Evolutionary conservation across 2,888 invertebrate genomes (phyloP).

Genomic region (Noctua janthe): DNA sequence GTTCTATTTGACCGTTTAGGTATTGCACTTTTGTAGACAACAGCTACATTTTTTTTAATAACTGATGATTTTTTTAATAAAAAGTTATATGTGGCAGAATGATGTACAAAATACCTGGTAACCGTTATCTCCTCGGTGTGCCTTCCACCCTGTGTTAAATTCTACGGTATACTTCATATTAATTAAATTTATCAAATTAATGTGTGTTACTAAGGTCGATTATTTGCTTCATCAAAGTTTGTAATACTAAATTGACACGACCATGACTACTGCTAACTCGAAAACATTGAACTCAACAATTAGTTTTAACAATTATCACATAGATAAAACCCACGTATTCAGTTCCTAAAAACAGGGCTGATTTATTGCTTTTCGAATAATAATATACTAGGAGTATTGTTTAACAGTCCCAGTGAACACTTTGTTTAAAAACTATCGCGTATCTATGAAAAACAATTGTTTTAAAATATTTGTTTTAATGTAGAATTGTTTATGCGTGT

Average conservation of each 20-base stretch:
- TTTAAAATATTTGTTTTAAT: constrained; percentile 45
- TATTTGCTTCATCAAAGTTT: background rate
- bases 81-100: too few relatives aligned
- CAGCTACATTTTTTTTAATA: too few relatives aligned
- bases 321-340: constrained; percentile 57
- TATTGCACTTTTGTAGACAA: too few relatives aligned
- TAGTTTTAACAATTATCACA: constrained; percentile 39
- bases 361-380: constrained; percentile 63
- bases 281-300: constrained; percentile 44
- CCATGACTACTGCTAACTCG: constrained; percentile 3
- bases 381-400: constrained; percentile 22
- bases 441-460: constrained; percentile 43
- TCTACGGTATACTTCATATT: background rate
- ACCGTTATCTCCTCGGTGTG: too few relatives aligned
- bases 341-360: constrained; percentile 37
- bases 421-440: constrained; percentile 47
- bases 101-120: too few relatives aligned
- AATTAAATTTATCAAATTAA: background rate
- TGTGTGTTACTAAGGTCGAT: background rate
- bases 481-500: constrained; percentile 52
- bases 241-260: constrained; percentile 7
- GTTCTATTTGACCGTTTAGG: too few relatives aligned
- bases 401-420: constrained; percentile 27
- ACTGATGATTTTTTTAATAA: too few relatives aligned
- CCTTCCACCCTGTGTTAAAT: background rate